phyloP scores from a whole-genome alignment of 2,888 invertebrate genomes.

The Xanthorhoe spadicearia region DNA sequence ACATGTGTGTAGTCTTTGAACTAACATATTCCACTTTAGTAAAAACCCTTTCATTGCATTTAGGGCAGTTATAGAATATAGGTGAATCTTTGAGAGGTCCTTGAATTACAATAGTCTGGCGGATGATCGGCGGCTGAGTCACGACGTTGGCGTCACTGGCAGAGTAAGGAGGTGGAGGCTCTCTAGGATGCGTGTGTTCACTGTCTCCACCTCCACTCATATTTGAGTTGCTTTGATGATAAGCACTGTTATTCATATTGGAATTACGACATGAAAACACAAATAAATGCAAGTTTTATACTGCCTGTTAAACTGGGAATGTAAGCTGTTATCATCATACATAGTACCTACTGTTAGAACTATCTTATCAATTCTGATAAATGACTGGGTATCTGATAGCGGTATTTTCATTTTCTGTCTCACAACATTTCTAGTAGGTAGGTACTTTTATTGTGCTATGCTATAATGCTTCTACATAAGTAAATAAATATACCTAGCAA shows the following conservation, averaged over 20 bases:
- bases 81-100: slow-evolving; percentile 61
- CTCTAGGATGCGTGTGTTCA: slow-evolving; percentile 50
- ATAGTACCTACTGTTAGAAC: slow-evolving; percentile 33
- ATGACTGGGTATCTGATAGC: slow-evolving; percentile 44
- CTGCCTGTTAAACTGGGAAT: slow-evolving; percentile 51
- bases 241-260: slow-evolving; percentile 54
- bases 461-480: background rate
- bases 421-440: slow-evolving; percentile 11
- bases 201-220: slow-evolving; percentile 48
- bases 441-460: background rate
- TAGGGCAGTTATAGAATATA: slow-evolving; percentile 63
- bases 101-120: slow-evolving; percentile 65
- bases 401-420: slow-evolving; percentile 34
- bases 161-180: slow-evolving; percentile 73
- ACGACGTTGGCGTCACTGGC: slow-evolving; percentile 36
- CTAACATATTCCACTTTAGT: slow-evolving; percentile 71
- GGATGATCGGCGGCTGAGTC: slow-evolving; percentile 55
- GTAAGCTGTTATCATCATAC: slow-evolving; percentile 53
- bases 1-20: slow-evolving; percentile 72
- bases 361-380: slow-evolving; percentile 65
- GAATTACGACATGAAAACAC: slow-evolving; percentile 37
- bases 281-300: slow-evolving; percentile 43
- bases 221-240: slow-evolving; percentile 45
- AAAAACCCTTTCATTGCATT: slow-evolving; percentile 63
- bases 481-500: background rate